These are phyloP conservation scores for Stratiolaelaps scimitus DNA, from an alignment of 1,140 invertebrate species.

Conservation along the genomic window DNA sequence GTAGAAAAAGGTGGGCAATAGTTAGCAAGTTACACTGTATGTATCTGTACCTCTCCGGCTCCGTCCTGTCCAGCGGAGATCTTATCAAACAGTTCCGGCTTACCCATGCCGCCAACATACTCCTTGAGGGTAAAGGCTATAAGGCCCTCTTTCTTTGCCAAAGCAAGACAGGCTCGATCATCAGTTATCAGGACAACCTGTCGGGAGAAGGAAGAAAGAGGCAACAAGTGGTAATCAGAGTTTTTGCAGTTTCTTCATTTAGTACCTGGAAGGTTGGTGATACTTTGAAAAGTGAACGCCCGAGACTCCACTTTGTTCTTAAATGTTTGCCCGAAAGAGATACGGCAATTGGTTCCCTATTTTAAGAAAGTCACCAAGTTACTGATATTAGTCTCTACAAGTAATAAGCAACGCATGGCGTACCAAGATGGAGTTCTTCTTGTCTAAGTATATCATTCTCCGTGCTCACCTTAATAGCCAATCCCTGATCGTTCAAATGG, in stretches of 20 bases:
- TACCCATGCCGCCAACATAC: slow-evolving; percentile 6
- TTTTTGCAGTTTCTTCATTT: slow-evolving; percentile 39
- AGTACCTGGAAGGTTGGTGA: slow-evolving; percentile 39
- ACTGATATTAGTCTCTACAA: background rate
- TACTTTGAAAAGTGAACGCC: too few relatives aligned
- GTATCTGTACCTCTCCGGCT: slow-evolving; percentile 35
- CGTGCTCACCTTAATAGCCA: slow-evolving; percentile 41
- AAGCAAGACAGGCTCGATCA: slow-evolving; percentile 61
- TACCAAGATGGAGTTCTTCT: background rate
- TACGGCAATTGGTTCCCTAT: too few relatives aligned
- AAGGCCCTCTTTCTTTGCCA: slow-evolving; percentile 56
- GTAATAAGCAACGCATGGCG: background rate
- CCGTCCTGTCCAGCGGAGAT: slow-evolving; percentile 46
- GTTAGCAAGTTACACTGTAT: too few relatives aligned
- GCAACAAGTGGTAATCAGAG: too few relatives aligned
- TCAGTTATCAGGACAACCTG: slow-evolving; percentile 69
- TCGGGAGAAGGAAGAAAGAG: slow-evolving; percentile 40
- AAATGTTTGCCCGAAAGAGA: background rate
- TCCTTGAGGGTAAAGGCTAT: slow-evolving; percentile 52
- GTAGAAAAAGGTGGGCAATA: too few relatives aligned
- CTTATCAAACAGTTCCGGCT: slow-evolving; percentile 28
- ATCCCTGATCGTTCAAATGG: slow-evolving; percentile 39
- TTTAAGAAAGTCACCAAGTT: too few relatives aligned
- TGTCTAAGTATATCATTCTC: slow-evolving; percentile 28
- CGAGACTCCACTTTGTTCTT: too few relatives aligned